phyloP scores from a whole-genome alignment of 2,113 vertebrate species.

The Hypomesus transpacificus region DNA sequence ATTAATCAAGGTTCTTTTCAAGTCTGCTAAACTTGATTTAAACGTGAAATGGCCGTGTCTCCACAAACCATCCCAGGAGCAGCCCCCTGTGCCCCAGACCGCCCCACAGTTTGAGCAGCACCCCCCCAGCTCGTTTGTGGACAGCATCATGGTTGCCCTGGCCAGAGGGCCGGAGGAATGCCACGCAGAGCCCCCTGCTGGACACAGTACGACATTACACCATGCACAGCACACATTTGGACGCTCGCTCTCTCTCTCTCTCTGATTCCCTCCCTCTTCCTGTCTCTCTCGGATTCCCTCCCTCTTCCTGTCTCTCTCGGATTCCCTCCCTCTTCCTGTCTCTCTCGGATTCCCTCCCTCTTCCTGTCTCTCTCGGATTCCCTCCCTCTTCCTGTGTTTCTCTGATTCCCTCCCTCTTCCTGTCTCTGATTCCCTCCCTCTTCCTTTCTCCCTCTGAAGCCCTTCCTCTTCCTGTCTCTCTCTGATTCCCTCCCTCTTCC shows the following conservation, averaged over 20 bases:
- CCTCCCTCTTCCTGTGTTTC: background rate
- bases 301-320: too few relatives aligned
- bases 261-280: background rate
- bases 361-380: too few relatives aligned
- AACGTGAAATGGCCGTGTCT: constrained; percentile 40
- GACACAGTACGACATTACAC: constrained; percentile 43
- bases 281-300: background rate
- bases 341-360: background rate
- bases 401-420: background rate
- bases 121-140: constrained; percentile 59
- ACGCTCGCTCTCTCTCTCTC: background rate
- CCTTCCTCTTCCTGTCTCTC: background rate
- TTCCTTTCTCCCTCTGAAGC: background rate
- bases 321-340: background rate
- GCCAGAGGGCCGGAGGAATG: constrained; percentile 43
- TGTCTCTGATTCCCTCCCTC: background rate
- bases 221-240: background rate
- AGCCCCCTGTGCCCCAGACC: background rate
- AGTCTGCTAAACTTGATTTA: constrained; percentile 3
- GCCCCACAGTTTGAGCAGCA: background rate
- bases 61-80: constrained; percentile 10
- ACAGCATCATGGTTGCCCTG: constrained; percentile 62
- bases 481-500: background rate
- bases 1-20: too few relatives aligned
- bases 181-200: background rate